These are phyloP conservation scores for Elegia similella DNA, from an alignment of 2,888 invertebrate species.

Conservation along the genomic window DNA sequence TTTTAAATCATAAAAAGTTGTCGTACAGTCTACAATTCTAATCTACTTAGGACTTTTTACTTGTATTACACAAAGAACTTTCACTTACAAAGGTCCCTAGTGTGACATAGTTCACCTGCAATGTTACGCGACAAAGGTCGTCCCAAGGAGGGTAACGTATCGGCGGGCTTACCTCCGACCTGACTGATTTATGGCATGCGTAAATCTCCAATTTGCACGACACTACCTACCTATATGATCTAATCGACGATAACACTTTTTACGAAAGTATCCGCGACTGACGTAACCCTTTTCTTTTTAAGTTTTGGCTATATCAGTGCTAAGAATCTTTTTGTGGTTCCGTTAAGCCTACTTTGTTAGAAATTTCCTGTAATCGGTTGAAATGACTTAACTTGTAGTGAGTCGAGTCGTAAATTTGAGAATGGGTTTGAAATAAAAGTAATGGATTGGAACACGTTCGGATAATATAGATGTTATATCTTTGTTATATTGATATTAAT, in stretches of 20 bases:
- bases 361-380: neutral
- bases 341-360: neutral
- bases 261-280: slow-evolving; percentile 16
- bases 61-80: too few relatives aligned
- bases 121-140: slow-evolving; percentile 55
- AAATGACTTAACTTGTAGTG: neutral
- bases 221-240: slow-evolving; percentile 43
- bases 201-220: slow-evolving; percentile 78
- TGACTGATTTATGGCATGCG: slow-evolving; percentile 76
- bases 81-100: neutral
- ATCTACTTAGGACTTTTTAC: too few relatives aligned
- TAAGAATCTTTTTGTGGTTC: neutral
- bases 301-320: slow-evolving; percentile 1
- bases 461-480: too few relatives aligned
- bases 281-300: slow-evolving; percentile 11
- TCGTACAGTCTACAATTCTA: too few relatives aligned
- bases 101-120: slow-evolving; percentile 25
- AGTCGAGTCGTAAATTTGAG: neutral
- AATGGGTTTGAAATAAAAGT: neutral
- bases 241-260: slow-evolving; percentile 52
- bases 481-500: too few relatives aligned
- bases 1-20: too few relatives aligned
- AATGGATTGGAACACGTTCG: neutral
- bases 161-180: slow-evolving; percentile 68
- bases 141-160: slow-evolving; percentile 59